Conservation (phyloP, 35 echinoderm and acorn worm genomes). For the Ophioderma brevispina region DNA sequence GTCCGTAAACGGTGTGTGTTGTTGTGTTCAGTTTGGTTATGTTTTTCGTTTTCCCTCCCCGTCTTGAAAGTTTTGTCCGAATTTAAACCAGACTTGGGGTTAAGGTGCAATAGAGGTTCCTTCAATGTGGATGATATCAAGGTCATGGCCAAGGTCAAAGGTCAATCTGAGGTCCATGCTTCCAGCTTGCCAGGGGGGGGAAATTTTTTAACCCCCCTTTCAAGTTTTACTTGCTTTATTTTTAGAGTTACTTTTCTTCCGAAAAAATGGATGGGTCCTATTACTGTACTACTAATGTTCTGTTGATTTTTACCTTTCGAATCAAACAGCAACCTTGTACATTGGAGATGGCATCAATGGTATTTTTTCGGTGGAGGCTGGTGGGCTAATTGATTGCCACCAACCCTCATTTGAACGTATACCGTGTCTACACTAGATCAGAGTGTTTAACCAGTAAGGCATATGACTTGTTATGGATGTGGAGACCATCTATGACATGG, state of each 20-base stretch:
- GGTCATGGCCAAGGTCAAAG: too few species aligned
- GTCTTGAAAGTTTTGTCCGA: not conserved
- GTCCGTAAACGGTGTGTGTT: too few species aligned
- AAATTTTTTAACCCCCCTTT: not conserved
- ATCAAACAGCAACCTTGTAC: conserved; percentile 46
- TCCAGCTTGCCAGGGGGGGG: too few species aligned
- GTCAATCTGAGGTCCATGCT: too few species aligned
- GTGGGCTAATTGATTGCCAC: conserved; percentile 66
- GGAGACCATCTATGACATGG: conserved; percentile 79
- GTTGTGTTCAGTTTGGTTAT: too few species aligned
- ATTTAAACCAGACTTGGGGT: too few species aligned
- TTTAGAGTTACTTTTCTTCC: not conserved
- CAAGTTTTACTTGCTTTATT: not conserved
- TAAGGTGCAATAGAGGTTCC: too few species aligned
- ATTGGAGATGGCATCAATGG: conserved; percentile 94
- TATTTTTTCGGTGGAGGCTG: conserved; percentile 77
- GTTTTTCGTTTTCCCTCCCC: too few species aligned
- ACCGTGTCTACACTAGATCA: conserved; percentile 62
- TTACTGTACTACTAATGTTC: not conserved
- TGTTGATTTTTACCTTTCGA: too few species aligned
- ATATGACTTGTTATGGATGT: conserved; percentile 77
- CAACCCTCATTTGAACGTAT: conserved; percentile 47
- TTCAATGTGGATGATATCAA: too few species aligned
- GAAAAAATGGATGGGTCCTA: not conserved
- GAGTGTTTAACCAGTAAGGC: conserved; percentile 56